These are phyloP conservation scores for Dendrocincla fuliginosa DNA, from an alignment of 2,797 vertebrate species.

Conservation along the genomic window DNA sequence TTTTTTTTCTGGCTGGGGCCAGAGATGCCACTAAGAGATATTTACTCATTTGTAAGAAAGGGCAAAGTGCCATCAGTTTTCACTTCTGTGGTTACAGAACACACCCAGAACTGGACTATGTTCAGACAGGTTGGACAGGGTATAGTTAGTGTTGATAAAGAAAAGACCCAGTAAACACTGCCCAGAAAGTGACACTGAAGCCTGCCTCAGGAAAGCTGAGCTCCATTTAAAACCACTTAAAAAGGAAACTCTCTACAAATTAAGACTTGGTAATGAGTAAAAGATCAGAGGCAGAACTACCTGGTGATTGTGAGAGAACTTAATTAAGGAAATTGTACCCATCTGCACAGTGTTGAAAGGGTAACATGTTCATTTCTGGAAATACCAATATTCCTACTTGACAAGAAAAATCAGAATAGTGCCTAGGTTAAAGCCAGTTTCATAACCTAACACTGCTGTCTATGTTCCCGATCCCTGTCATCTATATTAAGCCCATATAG, in stretches of 20 bases:
- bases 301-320: background rate
- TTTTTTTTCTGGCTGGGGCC: background rate
- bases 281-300: conserved; percentile 12
- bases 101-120: background rate
- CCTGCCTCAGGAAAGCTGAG: background rate
- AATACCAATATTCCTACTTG: background rate
- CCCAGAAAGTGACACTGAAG: background rate
- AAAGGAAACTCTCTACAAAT: conserved; percentile 31
- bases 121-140: conserved; percentile 7
- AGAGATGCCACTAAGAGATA: conserved; percentile 6
- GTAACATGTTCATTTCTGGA: background rate
- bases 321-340: conserved; percentile 31
- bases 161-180: background rate
- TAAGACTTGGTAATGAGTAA: conserved; percentile 11
- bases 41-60: background rate
- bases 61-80: background rate
- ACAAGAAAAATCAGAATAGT: background rate
- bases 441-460: background rate
- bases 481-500: background rate
- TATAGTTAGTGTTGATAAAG: background rate
- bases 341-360: conserved; percentile 5
- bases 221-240: conserved; percentile 40
- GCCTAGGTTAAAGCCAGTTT: background rate
- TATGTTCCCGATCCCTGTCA: background rate
- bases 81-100: background rate